A percentile compares a stretch with the other conserved stretches of the same genome.
Evolutionary conservation across 2,797 vertebrate genomes (phyloP).

Genomic region (Myiotriccus ornatus): DNA sequence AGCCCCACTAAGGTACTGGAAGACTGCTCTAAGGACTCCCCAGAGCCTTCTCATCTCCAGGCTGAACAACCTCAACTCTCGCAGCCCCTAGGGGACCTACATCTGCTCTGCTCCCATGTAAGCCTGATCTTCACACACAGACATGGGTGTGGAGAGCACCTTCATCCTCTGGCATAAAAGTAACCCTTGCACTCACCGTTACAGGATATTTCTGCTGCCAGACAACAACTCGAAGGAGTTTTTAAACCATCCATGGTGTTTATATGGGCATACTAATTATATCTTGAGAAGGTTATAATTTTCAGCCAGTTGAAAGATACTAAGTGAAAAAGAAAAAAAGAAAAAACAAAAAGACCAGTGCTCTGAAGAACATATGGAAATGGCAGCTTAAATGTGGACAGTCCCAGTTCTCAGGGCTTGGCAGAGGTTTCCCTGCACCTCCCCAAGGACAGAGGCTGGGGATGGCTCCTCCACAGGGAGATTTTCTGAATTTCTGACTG

Average conservation of each 20-base stretch:
- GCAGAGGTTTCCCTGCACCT: neutral
- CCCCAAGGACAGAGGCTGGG: neutral
- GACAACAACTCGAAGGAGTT: neutral
- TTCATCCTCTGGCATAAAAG: neutral
- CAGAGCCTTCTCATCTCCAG: neutral
- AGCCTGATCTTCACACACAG: neutral
- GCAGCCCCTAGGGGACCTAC: rapidly evolving
- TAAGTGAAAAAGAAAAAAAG: neutral
- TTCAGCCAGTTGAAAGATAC: neutral
- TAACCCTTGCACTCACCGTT: neutral
- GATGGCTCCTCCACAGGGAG: neutral
- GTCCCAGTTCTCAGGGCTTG: neutral
- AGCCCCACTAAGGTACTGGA: neutral
- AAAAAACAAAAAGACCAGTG: neutral
- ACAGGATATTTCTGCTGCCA: neutral
- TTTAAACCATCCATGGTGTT: neutral
- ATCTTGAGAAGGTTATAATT: neutral
- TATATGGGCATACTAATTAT: neutral
- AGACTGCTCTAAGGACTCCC: neutral
- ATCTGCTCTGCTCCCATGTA: rapidly evolving
- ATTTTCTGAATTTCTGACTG: neutral
- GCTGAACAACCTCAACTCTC: neutral
- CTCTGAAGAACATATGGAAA: neutral
- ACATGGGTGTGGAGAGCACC: neutral
- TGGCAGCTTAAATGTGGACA: neutral